Evolutionary conservation across 2,888 invertebrate genomes (phyloP).

Genomic region (Eristalinus sepulchralis): DNA sequence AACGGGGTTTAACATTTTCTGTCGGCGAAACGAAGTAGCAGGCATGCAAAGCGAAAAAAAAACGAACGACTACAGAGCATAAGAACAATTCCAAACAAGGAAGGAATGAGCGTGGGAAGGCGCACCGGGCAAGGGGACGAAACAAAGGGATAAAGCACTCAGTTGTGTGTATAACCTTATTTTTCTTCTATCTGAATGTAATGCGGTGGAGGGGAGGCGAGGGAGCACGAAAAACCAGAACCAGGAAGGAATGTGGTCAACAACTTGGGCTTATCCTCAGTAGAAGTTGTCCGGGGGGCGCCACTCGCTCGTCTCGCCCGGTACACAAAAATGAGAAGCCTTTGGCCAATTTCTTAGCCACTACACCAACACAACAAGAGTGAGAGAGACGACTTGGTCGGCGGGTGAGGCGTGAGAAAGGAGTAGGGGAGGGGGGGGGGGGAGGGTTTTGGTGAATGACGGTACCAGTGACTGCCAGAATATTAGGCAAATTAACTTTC

Average conservation of each 20-base stretch:
- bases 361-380: not conserved
- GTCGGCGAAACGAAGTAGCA: not conserved
- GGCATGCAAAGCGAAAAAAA: not conserved
- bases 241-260: constrained; percentile 23
- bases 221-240: not conserved
- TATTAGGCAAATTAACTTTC: constrained; percentile 31
- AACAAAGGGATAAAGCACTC: constrained; percentile 1
- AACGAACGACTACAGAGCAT: not conserved
- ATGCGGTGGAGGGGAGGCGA: not conserved
- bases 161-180: not conserved
- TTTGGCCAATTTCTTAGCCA: constrained; percentile 8
- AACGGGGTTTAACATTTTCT: not conserved
- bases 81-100: not conserved
- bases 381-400: not conserved
- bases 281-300: constrained; percentile 22
- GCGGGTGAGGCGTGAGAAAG: too few species aligned
- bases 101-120: not conserved
- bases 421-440: not conserved
- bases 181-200: not conserved
- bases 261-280: constrained; percentile 25
- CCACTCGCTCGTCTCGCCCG: not conserved
- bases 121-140: not conserved
- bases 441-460: not conserved
- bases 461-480: not conserved
- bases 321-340: not conserved